phyloP scores from a whole-genome alignment of 2,888 invertebrate species.

The Erebia palarica region DNA sequence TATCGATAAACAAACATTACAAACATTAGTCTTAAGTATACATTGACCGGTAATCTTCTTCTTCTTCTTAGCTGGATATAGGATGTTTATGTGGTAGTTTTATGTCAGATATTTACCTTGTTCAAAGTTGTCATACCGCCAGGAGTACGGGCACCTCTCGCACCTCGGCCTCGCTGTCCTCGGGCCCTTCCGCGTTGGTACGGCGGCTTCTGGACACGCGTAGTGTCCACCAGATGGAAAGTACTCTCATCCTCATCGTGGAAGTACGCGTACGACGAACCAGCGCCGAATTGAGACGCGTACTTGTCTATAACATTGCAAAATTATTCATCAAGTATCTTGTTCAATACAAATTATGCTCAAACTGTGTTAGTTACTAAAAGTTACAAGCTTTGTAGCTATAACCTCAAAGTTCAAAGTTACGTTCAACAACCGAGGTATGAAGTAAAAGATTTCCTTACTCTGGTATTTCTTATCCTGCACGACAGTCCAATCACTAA shows the following conservation, averaged over 20 bases:
- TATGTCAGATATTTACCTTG: conserved; percentile 79
- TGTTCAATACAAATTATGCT: not conserved
- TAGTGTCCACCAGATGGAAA: conserved; percentile 98
- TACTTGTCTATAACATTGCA: conserved; percentile 87
- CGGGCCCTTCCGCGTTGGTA: conserved; percentile 96
- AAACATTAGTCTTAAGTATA: too few species aligned
- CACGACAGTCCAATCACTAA: conserved; percentile 99
- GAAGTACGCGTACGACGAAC: conserved; percentile 98
- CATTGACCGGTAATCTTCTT: too few species aligned
- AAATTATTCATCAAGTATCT: not conserved
- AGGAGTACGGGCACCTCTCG: conserved; percentile 86
- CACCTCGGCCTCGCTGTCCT: conserved; percentile 88
- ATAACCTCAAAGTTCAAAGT: conserved; percentile 38
- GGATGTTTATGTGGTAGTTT: too few species aligned
- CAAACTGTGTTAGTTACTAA: not conserved
- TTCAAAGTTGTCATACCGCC: conserved; percentile 91
- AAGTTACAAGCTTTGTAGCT: conserved; percentile 18
- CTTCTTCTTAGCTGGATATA: too few species aligned
- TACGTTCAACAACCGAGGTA: not conserved
- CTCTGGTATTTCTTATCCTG: conserved; percentile 97
- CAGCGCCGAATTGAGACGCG: conserved; percentile 95
- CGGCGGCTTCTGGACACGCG: conserved; percentile 93
- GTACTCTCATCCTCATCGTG: conserved; percentile 99
- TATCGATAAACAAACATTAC: too few species aligned
- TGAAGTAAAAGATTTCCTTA: conserved; percentile 69